Evolutionary conservation across 2,113 vertebrate species (phyloP).

Genomic region (Narcine bancroftii): DNA sequence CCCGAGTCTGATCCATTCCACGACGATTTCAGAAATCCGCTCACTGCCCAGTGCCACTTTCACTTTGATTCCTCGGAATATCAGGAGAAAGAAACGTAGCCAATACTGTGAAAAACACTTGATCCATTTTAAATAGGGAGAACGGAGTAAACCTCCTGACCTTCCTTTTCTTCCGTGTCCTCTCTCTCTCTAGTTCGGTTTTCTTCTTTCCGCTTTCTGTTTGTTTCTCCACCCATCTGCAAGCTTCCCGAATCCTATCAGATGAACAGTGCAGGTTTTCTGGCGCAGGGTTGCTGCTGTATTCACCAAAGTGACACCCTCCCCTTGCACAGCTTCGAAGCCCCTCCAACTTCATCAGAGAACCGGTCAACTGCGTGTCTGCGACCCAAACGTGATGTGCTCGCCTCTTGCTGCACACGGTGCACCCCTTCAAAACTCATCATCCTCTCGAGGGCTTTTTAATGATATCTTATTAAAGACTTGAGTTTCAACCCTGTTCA

Average conservation of each 20-base stretch:
- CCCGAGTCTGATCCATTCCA: background rate
- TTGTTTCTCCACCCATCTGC: background rate
- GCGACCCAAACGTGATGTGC: background rate
- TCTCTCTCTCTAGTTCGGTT: background rate
- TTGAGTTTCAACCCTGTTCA: slow-evolving; percentile 2
- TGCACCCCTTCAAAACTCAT: background rate
- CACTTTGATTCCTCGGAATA: too few species aligned
- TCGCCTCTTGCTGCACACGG: background rate
- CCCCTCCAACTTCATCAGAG: background rate
- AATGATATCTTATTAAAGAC: background rate
- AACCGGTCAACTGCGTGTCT: background rate
- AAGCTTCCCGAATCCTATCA: background rate
- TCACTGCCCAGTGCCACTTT: background rate
- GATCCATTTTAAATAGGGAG: background rate
- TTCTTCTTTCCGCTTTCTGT: background rate
- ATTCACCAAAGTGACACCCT: background rate
- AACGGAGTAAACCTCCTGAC: background rate
- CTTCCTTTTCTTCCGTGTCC: background rate
- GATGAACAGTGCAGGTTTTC: too few species aligned
- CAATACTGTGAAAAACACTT: background rate
- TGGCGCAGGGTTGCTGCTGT: background rate
- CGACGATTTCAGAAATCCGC: background rate
- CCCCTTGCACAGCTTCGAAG: background rate
- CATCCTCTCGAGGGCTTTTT: background rate
- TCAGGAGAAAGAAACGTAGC: background rate